Conservation (phyloP, 35 echinoderm and acorn worm species). For the Diadema setosum region DNA sequence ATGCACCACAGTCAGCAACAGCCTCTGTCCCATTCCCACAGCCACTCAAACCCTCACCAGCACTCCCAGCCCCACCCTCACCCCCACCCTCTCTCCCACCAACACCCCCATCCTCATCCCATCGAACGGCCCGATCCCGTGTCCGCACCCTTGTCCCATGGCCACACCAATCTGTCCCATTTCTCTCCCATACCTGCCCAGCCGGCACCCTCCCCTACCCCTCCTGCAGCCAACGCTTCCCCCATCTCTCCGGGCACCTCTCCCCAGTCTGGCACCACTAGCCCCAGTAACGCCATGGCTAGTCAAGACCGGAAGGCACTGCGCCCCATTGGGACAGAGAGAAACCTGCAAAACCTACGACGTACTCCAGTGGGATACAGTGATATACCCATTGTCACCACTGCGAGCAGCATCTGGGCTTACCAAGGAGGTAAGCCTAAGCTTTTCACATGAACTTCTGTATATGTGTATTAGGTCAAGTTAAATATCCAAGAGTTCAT, state of each 20-base stretch:
- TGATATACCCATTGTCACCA: slow-evolving; percentile 46
- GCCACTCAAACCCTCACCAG: slow-evolving; percentile 6
- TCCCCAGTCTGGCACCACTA: slow-evolving; percentile 81
- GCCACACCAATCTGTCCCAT: slow-evolving; percentile 46
- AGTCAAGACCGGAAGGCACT: slow-evolving; percentile 64
- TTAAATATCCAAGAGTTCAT: no score
- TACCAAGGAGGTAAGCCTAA: slow-evolving; percentile 51
- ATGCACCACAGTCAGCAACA: not conserved
- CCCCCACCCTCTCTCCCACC: not conserved
- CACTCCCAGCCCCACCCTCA: slow-evolving; percentile 4
- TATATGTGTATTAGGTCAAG: no score
- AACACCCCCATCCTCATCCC: slow-evolving; percentile 48
- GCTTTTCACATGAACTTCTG: no score
- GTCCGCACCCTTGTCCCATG: slow-evolving; percentile 16
- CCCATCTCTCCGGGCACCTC: slow-evolving; percentile 87
- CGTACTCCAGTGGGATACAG: slow-evolving; percentile 65
- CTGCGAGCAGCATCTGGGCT: slow-evolving; percentile 78
- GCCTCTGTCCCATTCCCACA: slow-evolving; percentile 9
- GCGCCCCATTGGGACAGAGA: slow-evolving; percentile 90
- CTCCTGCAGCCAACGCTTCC: slow-evolving; percentile 63
- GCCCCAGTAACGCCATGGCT: slow-evolving; percentile 27
- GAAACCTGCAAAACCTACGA: slow-evolving; percentile 43
- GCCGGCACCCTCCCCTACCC: slow-evolving; percentile 69
- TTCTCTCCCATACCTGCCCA: slow-evolving; percentile 63
- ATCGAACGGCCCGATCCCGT: slow-evolving; percentile 26